Evolutionary conservation across 1,140 invertebrate genomes (phyloP).

Genomic region (Drosophila bocqueti): DNA sequence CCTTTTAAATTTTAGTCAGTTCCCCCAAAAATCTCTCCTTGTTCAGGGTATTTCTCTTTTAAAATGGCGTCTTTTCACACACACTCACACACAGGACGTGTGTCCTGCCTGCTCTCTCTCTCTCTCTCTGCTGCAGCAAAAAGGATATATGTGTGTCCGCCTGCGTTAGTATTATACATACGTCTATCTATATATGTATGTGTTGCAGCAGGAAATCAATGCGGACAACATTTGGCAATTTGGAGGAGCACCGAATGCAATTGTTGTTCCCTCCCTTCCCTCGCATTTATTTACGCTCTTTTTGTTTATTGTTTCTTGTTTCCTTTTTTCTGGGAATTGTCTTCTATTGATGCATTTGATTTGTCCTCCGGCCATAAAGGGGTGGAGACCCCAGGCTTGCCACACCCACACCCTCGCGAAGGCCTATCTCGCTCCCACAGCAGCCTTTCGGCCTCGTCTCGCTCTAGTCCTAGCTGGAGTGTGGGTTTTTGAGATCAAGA

Average conservation of each 20-base stretch:
- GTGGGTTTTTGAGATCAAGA: background rate
- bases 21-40: background rate
- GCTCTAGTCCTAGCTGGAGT: slow-evolving; percentile 5
- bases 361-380: slow-evolving; percentile 44
- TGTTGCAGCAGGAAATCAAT: slow-evolving; percentile 40
- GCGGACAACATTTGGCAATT: slow-evolving; percentile 51
- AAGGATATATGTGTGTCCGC: slow-evolving; percentile 1
- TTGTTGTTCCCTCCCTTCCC: slow-evolving; percentile 6
- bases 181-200: slow-evolving; percentile 1
- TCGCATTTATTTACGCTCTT: slow-evolving; percentile 5
- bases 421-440: background rate
- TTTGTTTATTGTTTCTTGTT: background rate
- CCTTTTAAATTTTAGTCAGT: background rate
- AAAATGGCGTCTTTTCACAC: slow-evolving; percentile 41
- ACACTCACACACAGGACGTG: background rate
- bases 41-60: slow-evolving; percentile 22
- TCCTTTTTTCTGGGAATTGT: slow-evolving; percentile 30
- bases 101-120: background rate
- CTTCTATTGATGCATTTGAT: slow-evolving; percentile 68
- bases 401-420: slow-evolving; percentile 55
- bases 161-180: slow-evolving; percentile 1
- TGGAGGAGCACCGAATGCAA: slow-evolving; percentile 23
- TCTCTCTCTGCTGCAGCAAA: slow-evolving; percentile 10
- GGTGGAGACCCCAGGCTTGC: slow-evolving; percentile 36
- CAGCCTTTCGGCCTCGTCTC: slow-evolving; percentile 27